These are phyloP conservation scores for Melanerpes formicivorus DNA, from an alignment of 2,113 vertebrate species.

Conservation along the genomic window DNA sequence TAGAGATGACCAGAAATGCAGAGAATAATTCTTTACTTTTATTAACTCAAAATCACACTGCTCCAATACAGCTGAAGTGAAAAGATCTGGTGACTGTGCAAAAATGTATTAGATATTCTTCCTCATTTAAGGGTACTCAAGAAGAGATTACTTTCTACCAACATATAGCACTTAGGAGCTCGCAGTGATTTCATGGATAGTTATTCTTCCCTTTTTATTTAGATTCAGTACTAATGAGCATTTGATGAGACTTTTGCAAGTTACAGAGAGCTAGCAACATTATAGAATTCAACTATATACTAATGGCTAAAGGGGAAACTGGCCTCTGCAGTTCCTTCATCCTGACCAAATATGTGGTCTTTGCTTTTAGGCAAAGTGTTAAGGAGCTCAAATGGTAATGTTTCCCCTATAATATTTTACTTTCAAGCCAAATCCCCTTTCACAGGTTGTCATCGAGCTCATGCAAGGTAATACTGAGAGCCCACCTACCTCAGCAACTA, in stretches of 20 bases:
- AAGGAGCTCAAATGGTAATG: background rate
- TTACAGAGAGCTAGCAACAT: background rate
- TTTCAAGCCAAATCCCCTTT: conserved; percentile 2
- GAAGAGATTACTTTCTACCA: background rate
- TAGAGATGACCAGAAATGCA: background rate
- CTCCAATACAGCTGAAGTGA: background rate
- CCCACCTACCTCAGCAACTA: conserved; percentile 1
- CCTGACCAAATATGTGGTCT: background rate
- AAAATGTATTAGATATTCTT: background rate
- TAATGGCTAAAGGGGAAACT: background rate
- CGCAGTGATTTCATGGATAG: background rate
- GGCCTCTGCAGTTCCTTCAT: background rate
- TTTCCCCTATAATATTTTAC: background rate
- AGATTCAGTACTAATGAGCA: background rate
- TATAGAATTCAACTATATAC: background rate
- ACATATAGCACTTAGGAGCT: background rate
- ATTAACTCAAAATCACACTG: background rate
- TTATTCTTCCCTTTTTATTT: background rate
- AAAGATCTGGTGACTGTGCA: background rate
- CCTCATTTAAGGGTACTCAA: background rate
- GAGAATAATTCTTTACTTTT: background rate
- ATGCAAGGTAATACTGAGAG: background rate
- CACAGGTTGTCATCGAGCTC: conserved; percentile 7
- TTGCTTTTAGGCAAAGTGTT: background rate
- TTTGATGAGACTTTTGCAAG: background rate